A percentile compares a stretch with the other conserved stretches of the same genome.
These are phyloP conservation scores for Armadillidium nasatum DNA, from an alignment of 1,140 invertebrate genomes.

Conservation along the genomic window DNA sequence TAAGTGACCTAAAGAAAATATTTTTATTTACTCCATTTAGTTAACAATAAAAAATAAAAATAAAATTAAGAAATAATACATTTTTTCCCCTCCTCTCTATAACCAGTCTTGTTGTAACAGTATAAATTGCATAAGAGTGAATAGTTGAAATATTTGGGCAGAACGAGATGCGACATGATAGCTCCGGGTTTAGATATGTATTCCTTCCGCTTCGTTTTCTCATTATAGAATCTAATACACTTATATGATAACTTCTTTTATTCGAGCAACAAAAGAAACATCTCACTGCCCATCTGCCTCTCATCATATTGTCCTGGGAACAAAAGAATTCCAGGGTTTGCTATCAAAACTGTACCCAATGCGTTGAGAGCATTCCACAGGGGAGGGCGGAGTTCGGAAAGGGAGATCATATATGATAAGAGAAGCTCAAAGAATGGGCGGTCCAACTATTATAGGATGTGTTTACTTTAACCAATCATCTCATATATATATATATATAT, in stretches of 20 bases:
- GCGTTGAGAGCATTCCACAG: background rate
- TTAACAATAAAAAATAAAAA: too few relatives aligned
- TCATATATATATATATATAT: too few relatives aligned
- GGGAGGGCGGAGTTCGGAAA: background rate
- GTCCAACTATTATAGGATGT: background rate
- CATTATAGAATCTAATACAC: constrained; percentile 8
- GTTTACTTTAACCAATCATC: too few relatives aligned
- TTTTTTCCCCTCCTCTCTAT: too few relatives aligned
- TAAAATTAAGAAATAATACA: too few relatives aligned
- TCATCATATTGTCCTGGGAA: background rate
- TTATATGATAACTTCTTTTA: constrained; percentile 6
- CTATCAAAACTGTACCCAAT: constrained; percentile 5
- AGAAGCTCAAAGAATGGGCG: background rate
- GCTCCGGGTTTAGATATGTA: background rate
- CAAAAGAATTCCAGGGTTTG: background rate
- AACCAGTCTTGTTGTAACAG: too few relatives aligned
- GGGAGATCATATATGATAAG: too few relatives aligned
- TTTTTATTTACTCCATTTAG: too few relatives aligned
- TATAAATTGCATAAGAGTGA: too few relatives aligned
- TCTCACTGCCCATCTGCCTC: background rate
- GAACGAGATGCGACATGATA: too few relatives aligned
- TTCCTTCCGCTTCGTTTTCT: background rate
- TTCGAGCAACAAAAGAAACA: background rate
- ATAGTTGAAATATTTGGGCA: too few relatives aligned
- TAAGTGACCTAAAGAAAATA: too few relatives aligned